Evolutionary conservation across 2,113 vertebrate genomes (phyloP), one percentile per base, ranked within the genome.

Genomic region (Heliornis fulica): DNA sequence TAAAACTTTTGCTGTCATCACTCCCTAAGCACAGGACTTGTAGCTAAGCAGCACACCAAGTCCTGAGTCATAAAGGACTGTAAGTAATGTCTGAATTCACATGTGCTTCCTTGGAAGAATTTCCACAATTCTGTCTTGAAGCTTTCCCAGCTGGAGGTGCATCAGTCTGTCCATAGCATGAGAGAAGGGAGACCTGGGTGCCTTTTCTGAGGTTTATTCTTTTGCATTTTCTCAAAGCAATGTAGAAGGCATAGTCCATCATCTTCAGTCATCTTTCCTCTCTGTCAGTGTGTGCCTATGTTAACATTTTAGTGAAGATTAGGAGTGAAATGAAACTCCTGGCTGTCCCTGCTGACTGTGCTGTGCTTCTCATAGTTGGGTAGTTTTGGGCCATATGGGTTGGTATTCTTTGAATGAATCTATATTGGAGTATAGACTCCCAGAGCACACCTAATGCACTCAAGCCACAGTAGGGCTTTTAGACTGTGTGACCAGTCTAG

Each of bases 71-170:
- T 69, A 84, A 61, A 92, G 68, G 41, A 50, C 64, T 83, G 5
- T 74, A 96, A 83, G 70, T 80, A 87, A 77, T 75, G 86, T 93
- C 86, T 92, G 60, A 66, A 81, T 81, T 92, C 26, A 60, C 63
- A 51, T 1, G 1, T 1, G 3, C 46, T 92, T 85, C 66, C 43
- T 74, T 89, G 64, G 86, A 89, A 83, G 14, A 51, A 54, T 69
- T 92, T 93, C 45, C 45, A 53, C 61, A 87, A 51, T 80, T 66
- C 23, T 85, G n/a, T 69, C 48, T 59, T 90, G 57, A 82, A 68
- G 21, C 16, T 91, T 85, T 94, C 63, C 57, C 53, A 83, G 19
- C 36, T 81, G n/a, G 78, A 91, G 51, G 26, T 93, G 19, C 65
- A 71, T 95, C 78, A 50, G 66, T 81, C 45, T 95, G 50, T 91